Conservation (phyloP, 2,113 vertebrate species). For the Galeopterus variegatus region DNA sequence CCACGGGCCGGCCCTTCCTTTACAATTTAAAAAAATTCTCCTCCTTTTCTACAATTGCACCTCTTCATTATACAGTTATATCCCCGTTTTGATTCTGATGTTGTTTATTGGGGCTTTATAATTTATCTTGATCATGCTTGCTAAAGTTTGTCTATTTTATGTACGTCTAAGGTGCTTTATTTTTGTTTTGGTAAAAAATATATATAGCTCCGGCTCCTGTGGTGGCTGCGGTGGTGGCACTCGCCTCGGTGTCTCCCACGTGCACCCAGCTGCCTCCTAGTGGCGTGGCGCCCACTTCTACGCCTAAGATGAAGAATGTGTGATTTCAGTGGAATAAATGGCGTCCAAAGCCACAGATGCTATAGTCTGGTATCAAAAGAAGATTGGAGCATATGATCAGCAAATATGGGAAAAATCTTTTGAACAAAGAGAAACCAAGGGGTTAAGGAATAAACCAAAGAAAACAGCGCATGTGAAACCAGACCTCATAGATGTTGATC, state of each 20-base stretch:
- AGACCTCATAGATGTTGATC: constrained; percentile 99
- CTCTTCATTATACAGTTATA: not conserved
- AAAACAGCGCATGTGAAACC: constrained; percentile 99
- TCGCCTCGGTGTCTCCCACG: too few species aligned
- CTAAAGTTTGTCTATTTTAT: not conserved
- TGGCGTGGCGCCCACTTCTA: too few species aligned
- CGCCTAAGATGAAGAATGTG: constrained; percentile 95
- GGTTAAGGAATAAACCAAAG: constrained; percentile 99
- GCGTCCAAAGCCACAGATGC: constrained; percentile 99
- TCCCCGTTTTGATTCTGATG: not conserved
- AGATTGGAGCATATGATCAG: too few species aligned
- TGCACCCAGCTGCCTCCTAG: too few species aligned
- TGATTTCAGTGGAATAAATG: constrained; percentile 96
- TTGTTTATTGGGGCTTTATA: not conserved
- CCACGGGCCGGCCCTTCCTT: not conserved
- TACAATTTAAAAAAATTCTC: not conserved
- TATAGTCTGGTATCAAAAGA: constrained; percentile 99
- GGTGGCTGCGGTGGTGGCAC: too few species aligned
- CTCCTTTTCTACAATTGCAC: not conserved
- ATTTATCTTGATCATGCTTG: not conserved
- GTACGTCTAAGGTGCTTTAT: not conserved
- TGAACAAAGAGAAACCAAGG: too few species aligned
- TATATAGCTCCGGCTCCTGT: not conserved
- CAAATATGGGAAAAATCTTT: too few species aligned
- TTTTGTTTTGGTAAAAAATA: not conserved